Conservation (phyloP, 2,888 invertebrate species). For the Aphidius colemani region DNA sequence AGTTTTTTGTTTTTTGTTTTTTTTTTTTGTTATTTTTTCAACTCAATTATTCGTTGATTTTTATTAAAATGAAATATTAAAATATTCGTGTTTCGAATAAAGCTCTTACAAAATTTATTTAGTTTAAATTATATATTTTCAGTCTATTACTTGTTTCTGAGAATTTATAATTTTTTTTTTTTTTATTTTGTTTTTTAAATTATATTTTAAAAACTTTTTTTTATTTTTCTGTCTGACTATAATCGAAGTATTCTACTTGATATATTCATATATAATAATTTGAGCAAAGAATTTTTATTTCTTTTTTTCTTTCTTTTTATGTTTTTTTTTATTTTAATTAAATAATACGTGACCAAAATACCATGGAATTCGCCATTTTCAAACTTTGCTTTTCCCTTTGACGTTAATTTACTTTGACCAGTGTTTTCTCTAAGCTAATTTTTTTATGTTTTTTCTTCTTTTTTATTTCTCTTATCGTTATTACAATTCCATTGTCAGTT, state of each 20-base stretch:
- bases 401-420: constrained; percentile 27
- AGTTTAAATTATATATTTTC: no score
- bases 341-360: constrained; percentile 48
- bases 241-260: no score
- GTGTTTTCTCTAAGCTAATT: neutral
- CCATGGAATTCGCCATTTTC: constrained; percentile 40
- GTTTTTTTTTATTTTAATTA: constrained; percentile 43
- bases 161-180: no score
- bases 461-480: neutral
- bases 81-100: no score
- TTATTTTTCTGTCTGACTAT: no score
- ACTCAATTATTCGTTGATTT: neutral
- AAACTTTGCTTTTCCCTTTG: constrained; percentile 23
- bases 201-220: no score
- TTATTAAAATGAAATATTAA: neutral
- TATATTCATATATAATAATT: no score
- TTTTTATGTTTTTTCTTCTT: neutral
- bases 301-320: constrained; percentile 17
- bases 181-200: no score
- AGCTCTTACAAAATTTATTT: no score
- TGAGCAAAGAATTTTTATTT: constrained; percentile 1
- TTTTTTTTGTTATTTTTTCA: neutral
- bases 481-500: neutral
- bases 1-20: constrained; percentile 7
- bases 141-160: no score